Evolutionary conservation across 2,888 invertebrate species (phyloP).

Genomic region (Tiliacea aurago): DNA sequence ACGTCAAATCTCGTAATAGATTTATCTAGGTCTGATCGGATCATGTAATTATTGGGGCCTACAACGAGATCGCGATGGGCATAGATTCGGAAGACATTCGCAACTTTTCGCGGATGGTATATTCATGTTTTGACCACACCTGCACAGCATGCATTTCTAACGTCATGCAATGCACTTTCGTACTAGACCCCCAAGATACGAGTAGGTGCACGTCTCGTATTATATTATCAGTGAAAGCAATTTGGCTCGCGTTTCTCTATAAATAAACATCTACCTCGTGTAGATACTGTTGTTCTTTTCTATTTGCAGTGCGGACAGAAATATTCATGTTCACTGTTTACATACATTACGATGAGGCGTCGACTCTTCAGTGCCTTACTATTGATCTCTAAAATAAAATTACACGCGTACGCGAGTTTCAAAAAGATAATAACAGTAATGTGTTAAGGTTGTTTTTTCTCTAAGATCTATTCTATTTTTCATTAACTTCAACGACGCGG

Average conservation of each 20-base stretch:
- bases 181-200: slow-evolving; percentile 41
- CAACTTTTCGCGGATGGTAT: not conserved
- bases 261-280: slow-evolving; percentile 77
- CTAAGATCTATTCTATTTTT: slow-evolving; percentile 10
- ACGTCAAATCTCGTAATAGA: slow-evolving; percentile 39
- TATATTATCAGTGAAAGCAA: slow-evolving; percentile 82
- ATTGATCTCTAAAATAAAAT: slow-evolving; percentile 21
- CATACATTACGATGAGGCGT: slow-evolving; percentile 35
- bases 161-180: slow-evolving; percentile 43
- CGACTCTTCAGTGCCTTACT: slow-evolving; percentile 2
- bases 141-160: slow-evolving; percentile 23
- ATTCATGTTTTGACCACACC: slow-evolving; percentile 10
- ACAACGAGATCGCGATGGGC: not conserved
- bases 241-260: slow-evolving; percentile 83
- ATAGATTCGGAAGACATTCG: not conserved
- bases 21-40: slow-evolving; percentile 36
- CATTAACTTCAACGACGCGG: not conserved
- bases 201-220: slow-evolving; percentile 52
- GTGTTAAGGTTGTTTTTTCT: not conserved
- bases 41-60: slow-evolving; percentile 40
- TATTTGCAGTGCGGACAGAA: slow-evolving; percentile 70
- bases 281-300: slow-evolving; percentile 69
- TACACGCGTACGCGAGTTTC: not conserved
- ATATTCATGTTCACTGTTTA: slow-evolving; percentile 61
- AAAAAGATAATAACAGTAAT: slow-evolving; percentile 19